phyloP scores from a whole-genome alignment of 2,797 vertebrate species.

The Hyperoplus lanceolatus region DNA sequence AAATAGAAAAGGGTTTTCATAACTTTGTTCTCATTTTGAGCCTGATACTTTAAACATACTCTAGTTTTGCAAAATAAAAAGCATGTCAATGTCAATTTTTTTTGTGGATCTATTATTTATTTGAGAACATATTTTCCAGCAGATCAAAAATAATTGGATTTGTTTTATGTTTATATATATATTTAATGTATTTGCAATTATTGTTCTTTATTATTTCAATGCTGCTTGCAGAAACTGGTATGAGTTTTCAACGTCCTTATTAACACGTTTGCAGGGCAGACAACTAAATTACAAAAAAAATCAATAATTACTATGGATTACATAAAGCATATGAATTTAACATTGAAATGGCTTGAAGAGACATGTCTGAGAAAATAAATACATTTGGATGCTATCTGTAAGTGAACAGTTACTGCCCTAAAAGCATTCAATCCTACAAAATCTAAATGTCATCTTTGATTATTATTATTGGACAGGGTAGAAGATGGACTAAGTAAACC shows the following conservation, averaged over 20 bases:
- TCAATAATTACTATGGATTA: not conserved
- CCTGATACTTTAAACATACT: not conserved
- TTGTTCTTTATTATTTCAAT: not conserved
- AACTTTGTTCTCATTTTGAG: not conserved
- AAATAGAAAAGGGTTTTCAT: not conserved
- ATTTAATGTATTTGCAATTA: too few species aligned
- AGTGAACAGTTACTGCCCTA: not conserved
- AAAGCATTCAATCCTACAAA: not conserved
- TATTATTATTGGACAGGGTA: not conserved
- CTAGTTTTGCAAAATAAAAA: not conserved
- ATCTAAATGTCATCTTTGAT: conserved; percentile 2
- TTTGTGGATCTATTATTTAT: too few species aligned
- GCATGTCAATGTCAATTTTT: too few species aligned
- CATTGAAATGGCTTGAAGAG: not conserved
- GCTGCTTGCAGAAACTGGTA: not conserved
- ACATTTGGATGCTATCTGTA: not conserved
- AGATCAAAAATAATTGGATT: too few species aligned
- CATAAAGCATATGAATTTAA: not conserved
- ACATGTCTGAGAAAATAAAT: not conserved
- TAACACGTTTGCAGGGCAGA: not conserved
- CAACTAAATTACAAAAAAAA: not conserved
- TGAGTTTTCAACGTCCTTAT: not conserved
- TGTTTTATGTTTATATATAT: too few species aligned
- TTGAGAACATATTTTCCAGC: too few species aligned
- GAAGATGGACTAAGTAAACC: not conserved